Base-by-base conservation (phyloP, 1,140 invertebrate genomes). In the Ceratina calcarata region DNA sequence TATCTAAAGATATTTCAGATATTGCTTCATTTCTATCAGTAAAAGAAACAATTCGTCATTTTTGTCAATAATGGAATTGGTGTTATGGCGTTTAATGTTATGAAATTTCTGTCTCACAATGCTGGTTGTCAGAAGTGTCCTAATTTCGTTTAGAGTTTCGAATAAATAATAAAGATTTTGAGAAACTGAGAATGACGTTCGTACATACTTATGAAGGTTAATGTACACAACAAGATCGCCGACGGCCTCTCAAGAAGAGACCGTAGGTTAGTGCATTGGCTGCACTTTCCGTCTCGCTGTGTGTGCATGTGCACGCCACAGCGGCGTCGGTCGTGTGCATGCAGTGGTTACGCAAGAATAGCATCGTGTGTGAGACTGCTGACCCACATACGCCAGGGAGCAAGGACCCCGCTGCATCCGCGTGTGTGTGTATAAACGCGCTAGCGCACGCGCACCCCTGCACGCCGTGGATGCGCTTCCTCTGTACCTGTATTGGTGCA, bases 301-400 rank as follows among this genome's bases (percentile, higher is more conserved):
- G 78, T 83, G 78, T 82, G 74, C 80, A 76, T 80, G 80, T 87
- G 76, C 73, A 85, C 84, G 83, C 81, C 81, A 37, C 74, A 75
- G 61, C 75, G 72, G 67, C 72, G 77, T 69, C 81, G 67, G 81
- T 16, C 55, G 91, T 89, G 89, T 92, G 90, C 91, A 92, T 92
- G 90, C 91, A 92, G 91, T 91, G 90, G 91, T 93, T 93, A 93
- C 92, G 92, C 91, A 92, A 93, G 91, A 91, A 91, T 86, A 87
- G 89, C 87, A 85, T 89, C 91, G 92, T 92, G 92, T 93, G 91
- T 92, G 91, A 93, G 92, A 93, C 92, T 93, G 92, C 90, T 93
- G 92, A 93, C 92, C 92, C 87, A 93, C 90, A 93, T 93, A 92
- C 90, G 90, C 86, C 89, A 90, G 91, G 88, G 92, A 91, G 92